Conservation (phyloP, 2,113 vertebrate species). For the Ictalurus punctatus region DNA sequence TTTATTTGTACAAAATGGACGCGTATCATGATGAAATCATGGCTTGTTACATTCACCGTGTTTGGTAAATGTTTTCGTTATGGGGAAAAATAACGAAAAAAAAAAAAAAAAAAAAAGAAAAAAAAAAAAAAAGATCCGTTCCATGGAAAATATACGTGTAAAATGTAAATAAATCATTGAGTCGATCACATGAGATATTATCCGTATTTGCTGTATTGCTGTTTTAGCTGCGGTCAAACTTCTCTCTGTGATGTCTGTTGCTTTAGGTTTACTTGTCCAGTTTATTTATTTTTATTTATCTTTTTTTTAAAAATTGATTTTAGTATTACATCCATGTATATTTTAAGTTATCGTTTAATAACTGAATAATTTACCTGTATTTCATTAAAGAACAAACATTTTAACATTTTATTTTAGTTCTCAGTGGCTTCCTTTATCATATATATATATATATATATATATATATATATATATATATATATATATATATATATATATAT, state of each 20-base stretch:
- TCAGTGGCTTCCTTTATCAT: slow-evolving; percentile 64
- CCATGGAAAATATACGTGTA: slow-evolving; percentile 79
- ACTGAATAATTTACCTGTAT: slow-evolving; percentile 92
- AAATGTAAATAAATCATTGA: slow-evolving; percentile 96
- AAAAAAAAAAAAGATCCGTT: slow-evolving; percentile 64
- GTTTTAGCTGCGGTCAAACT: slow-evolving; percentile 84
- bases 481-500: neutral
- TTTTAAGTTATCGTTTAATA: slow-evolving; percentile 91
- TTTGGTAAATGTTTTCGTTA: slow-evolving; percentile 84
- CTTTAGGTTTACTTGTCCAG: slow-evolving; percentile 82
- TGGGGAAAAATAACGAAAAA: slow-evolving; percentile 25
- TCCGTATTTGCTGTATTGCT: slow-evolving; percentile 91
- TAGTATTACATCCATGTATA: slow-evolving; percentile 83
- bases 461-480: neutral
- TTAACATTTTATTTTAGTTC: slow-evolving; percentile 85
- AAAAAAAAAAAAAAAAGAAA: neutral
- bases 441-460: neutral
- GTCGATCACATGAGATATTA: slow-evolving; percentile 93
- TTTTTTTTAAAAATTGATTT: slow-evolving; percentile 74
- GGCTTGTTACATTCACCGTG: slow-evolving; percentile 87
- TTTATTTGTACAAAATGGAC: slow-evolving; percentile 85
- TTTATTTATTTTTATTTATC: slow-evolving; percentile 47
- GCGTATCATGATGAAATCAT: slow-evolving; percentile 77
- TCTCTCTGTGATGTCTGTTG: slow-evolving; percentile 90
- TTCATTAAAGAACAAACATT: slow-evolving; percentile 89